Evolutionary conservation across 2,888 invertebrate species (phyloP).

Genomic region (Chloromyia formosa): DNA sequence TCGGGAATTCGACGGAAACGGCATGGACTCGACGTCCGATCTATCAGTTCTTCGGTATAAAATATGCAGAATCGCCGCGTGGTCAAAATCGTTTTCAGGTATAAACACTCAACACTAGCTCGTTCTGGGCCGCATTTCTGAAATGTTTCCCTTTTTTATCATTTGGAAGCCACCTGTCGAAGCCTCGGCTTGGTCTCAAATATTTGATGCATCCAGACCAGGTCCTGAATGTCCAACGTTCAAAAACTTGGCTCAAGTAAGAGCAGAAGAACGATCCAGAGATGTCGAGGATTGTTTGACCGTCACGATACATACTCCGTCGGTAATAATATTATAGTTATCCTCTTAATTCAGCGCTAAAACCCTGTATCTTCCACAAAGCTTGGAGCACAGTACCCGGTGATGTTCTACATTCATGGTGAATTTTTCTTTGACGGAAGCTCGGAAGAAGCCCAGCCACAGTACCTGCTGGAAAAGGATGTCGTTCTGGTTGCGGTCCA

Average conservation of each 20-base stretch:
- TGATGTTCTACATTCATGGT: conserved; percentile 65
- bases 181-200: conserved; percentile 55
- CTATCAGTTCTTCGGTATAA: conserved; percentile 61
- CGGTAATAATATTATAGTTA: conserved; percentile 52
- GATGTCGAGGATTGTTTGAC: conserved; percentile 62
- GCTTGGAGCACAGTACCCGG: conserved; percentile 55
- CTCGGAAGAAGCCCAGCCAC: conserved; percentile 59
- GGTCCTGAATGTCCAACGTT: conserved; percentile 60
- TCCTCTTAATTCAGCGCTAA: background rate
- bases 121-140: no score
- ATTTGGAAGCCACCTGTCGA: conserved; percentile 42
- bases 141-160: background rate
- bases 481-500: conserved; percentile 66
- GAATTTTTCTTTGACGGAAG: conserved; percentile 63
- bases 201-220: conserved; percentile 56
- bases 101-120: conserved; percentile 33
- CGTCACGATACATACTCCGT: conserved; percentile 60
- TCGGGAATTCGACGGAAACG: conserved; percentile 55
- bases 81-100: conserved; percentile 58
- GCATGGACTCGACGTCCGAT: conserved; percentile 57
- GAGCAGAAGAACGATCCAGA: conserved; percentile 49
- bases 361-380: conserved; percentile 49
- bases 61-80: conserved; percentile 59
- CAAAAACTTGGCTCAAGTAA: conserved; percentile 53
- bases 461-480: conserved; percentile 64